These are phyloP conservation scores for Cephalopterus ornatus DNA, from an alignment of 2,113 vertebrate species.

Conservation along the genomic window DNA sequence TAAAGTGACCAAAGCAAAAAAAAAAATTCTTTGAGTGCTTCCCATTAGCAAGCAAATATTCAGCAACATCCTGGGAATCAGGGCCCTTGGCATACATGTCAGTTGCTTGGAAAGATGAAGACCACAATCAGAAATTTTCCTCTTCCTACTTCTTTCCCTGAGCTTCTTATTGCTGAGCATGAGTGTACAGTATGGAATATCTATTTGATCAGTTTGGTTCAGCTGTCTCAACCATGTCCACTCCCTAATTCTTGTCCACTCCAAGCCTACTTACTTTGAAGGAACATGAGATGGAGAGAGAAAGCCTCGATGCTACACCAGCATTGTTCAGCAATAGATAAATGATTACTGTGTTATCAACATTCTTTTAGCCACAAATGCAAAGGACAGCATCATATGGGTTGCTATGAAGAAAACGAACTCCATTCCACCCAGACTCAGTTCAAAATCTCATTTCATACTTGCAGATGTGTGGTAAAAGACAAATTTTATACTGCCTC, in stretches of 20 bases:
- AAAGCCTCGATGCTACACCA: background rate
- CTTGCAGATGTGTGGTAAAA: background rate
- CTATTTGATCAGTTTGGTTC: background rate
- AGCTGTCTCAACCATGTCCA: background rate
- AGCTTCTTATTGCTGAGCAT: background rate
- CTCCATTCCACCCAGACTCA: background rate
- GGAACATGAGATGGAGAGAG: background rate
- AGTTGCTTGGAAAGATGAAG: background rate
- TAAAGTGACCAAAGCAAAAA: background rate
- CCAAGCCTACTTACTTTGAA: background rate
- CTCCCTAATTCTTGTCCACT: background rate
- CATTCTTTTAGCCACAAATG: background rate
- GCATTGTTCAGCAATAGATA: background rate
- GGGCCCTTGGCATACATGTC: background rate
- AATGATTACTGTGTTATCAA: background rate
- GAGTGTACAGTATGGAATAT: background rate
- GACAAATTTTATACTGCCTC: background rate
- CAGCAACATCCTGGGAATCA: background rate
- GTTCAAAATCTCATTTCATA: background rate
- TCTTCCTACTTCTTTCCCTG: background rate
- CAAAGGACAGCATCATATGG: rapidly evolving
- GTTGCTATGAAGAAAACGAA: background rate
- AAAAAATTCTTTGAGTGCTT: background rate
- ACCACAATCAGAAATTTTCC: background rate
- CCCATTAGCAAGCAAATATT: background rate